These are phyloP conservation scores for Hypsibius dujardini DNA, from an alignment of 1,140 invertebrate genomes.

Conservation along the genomic window DNA sequence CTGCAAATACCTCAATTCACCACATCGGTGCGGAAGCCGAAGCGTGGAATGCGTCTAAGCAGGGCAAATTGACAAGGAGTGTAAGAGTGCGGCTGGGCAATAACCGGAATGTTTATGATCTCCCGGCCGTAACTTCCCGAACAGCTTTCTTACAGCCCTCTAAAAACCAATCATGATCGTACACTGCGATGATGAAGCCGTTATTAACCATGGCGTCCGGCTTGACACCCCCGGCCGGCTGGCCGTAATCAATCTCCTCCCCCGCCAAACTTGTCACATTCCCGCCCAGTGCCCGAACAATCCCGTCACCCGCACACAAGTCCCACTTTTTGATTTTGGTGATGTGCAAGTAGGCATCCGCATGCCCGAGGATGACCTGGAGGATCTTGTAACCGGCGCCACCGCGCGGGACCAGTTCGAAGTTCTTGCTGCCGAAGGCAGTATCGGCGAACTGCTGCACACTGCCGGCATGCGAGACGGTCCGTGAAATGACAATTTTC, in stretches of 20 bases:
- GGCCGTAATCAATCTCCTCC: constrained; percentile 36
- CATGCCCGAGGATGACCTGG: constrained; percentile 61
- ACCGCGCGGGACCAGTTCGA: constrained; percentile 51
- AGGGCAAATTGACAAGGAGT: too few relatives aligned
- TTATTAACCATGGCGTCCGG: constrained; percentile 29
- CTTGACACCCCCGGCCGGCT: constrained; percentile 28
- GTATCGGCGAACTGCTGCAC: constrained; percentile 48
- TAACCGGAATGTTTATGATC: too few relatives aligned
- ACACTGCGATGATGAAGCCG: constrained; percentile 36
- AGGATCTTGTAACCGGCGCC: constrained; percentile 82
- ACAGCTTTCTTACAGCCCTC: constrained; percentile 21
- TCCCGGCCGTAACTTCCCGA: too few relatives aligned
- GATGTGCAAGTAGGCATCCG: constrained; percentile 73
- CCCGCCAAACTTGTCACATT: constrained; percentile 43
- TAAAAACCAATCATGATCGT: constrained; percentile 32
- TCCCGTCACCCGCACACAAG: constrained; percentile 85
- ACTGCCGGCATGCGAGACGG: constrained; percentile 60
- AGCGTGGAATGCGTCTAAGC: too few relatives aligned
- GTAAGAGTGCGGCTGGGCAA: too few relatives aligned
- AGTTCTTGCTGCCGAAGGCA: constrained; percentile 37
- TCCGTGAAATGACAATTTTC: constrained; percentile 46
- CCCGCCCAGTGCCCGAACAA: constrained; percentile 48
- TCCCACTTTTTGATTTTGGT: constrained; percentile 98
- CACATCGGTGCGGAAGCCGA: too few relatives aligned
- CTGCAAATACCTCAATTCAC: too few relatives aligned